These are phyloP conservation scores for Nilaparvata lugens DNA, from an alignment of 1,140 invertebrate species.

Conservation along the genomic window DNA sequence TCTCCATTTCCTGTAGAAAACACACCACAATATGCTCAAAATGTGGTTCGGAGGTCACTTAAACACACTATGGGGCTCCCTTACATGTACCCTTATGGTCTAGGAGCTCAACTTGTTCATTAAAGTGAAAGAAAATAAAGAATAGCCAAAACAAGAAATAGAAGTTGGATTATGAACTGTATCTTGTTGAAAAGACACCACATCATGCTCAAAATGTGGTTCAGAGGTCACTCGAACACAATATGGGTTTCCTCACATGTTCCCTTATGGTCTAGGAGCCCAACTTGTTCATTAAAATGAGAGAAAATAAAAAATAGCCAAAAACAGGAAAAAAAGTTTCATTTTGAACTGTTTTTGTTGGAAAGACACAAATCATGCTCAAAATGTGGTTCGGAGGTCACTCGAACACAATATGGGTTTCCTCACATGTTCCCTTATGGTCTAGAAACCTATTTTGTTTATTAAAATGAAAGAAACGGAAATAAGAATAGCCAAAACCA, in stretches of 20 bases:
- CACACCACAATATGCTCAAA: not conserved
- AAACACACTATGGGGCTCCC: not conserved
- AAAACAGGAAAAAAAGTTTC: constrained; percentile 6
- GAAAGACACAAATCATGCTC: not conserved
- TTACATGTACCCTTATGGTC: too few relatives aligned
- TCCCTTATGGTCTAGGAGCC: too few relatives aligned
- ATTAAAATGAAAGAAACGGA: too few relatives aligned
- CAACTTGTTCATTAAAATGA: too few relatives aligned
- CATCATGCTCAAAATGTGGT: too few relatives aligned
- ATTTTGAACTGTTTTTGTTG: constrained; percentile 46
- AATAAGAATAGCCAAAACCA: not conserved
- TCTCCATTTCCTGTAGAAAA: constrained; percentile 43
- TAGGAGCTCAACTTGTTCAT: too few relatives aligned
- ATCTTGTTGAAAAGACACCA: constrained; percentile 34
- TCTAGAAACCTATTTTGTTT: not conserved
- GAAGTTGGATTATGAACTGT: constrained; percentile 42
- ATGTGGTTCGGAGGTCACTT: not conserved
- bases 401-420: too few relatives aligned
- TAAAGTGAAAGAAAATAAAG: too few relatives aligned
- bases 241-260: not conserved
- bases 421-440: not conserved
- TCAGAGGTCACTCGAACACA: not conserved
- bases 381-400: not conserved
- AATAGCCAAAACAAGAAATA: constrained; percentile 3
- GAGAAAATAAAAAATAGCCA: not conserved